phyloP scores from a whole-genome alignment of 2,113 vertebrate genomes.

The Grallaria varia region DNA sequence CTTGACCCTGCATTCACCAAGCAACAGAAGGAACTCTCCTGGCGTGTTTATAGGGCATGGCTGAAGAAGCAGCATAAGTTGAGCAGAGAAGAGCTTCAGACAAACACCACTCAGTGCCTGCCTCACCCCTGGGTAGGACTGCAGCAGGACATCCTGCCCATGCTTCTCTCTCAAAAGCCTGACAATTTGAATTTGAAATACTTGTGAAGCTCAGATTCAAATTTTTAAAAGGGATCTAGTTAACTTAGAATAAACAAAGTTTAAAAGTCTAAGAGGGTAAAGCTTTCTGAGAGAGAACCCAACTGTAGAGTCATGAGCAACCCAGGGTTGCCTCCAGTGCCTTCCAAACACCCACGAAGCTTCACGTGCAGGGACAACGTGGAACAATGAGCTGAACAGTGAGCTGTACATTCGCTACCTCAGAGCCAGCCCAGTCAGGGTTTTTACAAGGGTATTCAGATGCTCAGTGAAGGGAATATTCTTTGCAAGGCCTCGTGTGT shows the following conservation, averaged over 20 bases:
- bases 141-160: not conserved
- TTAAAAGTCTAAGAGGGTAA: not conserved
- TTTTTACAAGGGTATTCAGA: not conserved
- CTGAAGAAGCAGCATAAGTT: not conserved
- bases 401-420: not conserved
- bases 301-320: not conserved
- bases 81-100: not conserved
- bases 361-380: not conserved
- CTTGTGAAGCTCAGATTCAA: not conserved
- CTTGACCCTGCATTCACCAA: not conserved
- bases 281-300: not conserved
- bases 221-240: not conserved
- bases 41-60: accelerated
- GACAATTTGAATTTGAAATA: not conserved
- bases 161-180: not conserved
- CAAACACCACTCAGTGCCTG: not conserved
- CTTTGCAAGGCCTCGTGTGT: not conserved
- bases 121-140: not conserved
- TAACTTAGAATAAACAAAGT: not conserved
- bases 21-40: not conserved
- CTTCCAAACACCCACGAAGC: not conserved
- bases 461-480: not conserved
- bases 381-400: not conserved
- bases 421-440: not conserved
- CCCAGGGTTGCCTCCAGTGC: not conserved